Percentiles rank a stretch among this genome's conserved stretches.
phyloP scores from a whole-genome alignment of 2,888 invertebrate species.

The Apamea anceps region DNA sequence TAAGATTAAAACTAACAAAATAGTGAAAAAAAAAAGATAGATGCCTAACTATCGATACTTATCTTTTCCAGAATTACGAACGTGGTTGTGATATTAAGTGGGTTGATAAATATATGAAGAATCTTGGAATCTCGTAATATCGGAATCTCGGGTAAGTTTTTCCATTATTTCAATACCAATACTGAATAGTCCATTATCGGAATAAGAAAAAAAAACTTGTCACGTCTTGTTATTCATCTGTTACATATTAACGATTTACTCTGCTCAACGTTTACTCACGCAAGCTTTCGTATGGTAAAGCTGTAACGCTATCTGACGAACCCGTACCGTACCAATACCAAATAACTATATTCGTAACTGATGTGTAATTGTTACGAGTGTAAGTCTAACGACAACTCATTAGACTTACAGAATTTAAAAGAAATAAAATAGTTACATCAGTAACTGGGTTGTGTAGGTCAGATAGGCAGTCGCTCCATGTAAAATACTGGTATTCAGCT shows the following conservation, averaged over 20 bases:
- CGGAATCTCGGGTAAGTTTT: background rate
- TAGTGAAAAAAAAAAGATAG: too few species aligned
- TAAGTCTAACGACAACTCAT: too few species aligned
- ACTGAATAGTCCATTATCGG: background rate
- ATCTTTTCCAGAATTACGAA: background rate
- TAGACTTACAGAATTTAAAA: too few species aligned
- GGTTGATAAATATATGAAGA: too few species aligned
- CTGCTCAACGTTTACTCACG: background rate
- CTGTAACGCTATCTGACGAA: too few species aligned
- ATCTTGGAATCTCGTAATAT: background rate
- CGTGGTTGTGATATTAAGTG: background rate
- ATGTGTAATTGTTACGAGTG: too few species aligned
- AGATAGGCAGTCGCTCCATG: too few species aligned
- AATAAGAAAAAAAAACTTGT: background rate
- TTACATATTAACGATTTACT: background rate
- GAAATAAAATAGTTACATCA: too few species aligned
- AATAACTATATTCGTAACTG: too few species aligned
- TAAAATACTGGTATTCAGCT: too few species aligned
- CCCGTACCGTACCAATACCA: too few species aligned
- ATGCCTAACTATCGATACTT: background rate
- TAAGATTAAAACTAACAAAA: background rate
- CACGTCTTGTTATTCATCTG: background rate
- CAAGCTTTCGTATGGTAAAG: background rate
- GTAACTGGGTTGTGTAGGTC: too few species aligned
- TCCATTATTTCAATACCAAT: background rate